Base-by-base conservation (phyloP, 2,797 vertebrate species). In the Menidia menidia region DNA sequence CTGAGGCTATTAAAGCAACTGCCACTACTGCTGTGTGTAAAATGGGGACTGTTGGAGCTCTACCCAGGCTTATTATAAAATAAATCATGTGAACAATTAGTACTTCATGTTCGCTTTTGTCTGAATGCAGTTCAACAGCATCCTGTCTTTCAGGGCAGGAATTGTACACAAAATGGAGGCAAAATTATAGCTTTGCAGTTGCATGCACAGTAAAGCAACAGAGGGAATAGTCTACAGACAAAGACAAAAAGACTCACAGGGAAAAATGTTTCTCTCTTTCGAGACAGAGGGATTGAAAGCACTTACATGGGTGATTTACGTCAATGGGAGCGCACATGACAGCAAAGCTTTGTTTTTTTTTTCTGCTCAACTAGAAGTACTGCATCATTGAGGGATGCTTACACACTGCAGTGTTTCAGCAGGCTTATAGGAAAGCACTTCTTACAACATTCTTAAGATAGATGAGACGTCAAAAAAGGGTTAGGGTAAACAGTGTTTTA, bases 301-400 rank as follows among this genome's bases (percentile, higher is more conserved):
- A 54, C 66, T 70, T 77, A 80, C 68, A 71, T 47, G 41, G 53
- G 45, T 52, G 73, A 84, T 79, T 86, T 84, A 64, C 70, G 45
- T 67, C 72, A 55, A 25, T 54, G 69, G 64, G 48, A 76, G 25
- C 75, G 65, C 33, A 66, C 67, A 77, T 32, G 61, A 68, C 51
- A 79, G 57, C 47, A 67, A 14, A 45, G 78, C 67, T 81, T 77
- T 83, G 56, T 79, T 66, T 76, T 25, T 76, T 25, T 25, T 25
- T 58, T 62, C 39, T 42, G 4, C 50, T 73, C 42, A 55, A 9
- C 12, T 60, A 42, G n/a, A 68, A n/a, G 68, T 19, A 32, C 32
- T 41, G 61, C 50, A 42, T 4, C 58, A 61, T 30, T 25, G 60
- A 73, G 51, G 2, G 3, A 6, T 5, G 19, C 41, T 75, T 44